These are phyloP conservation scores for Nothobranchius kuhntae DNA, from an alignment of 2,113 vertebrate species.

Conservation along the genomic window DNA sequence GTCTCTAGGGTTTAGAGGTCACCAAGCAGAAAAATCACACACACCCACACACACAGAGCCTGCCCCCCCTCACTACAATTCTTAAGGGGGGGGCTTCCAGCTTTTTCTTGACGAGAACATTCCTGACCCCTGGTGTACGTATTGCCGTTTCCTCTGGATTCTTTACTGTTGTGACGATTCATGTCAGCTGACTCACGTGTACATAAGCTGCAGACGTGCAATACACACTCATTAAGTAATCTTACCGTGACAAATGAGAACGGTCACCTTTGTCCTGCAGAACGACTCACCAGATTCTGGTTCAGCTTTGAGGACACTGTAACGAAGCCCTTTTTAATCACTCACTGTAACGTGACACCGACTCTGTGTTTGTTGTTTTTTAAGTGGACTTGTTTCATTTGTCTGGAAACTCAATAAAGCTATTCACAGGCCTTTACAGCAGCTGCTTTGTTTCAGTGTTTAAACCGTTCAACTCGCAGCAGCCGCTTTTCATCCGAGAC, in stretches of 20 bases:
- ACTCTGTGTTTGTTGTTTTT: slow-evolving; percentile 60
- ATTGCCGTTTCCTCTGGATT: slow-evolving; percentile 58
- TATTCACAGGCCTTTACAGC: slow-evolving; percentile 60
- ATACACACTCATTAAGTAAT: slow-evolving; percentile 81
- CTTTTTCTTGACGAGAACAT: slow-evolving; percentile 74
- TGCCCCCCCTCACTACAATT: slow-evolving; percentile 2
- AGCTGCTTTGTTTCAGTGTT: neutral
- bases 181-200: slow-evolving; percentile 73
- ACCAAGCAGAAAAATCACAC: neutral
- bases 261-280: slow-evolving; percentile 61
- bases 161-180: slow-evolving; percentile 65
- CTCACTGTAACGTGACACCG: slow-evolving; percentile 66
- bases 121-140: slow-evolving; percentile 69
- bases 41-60: slow-evolving; percentile 45
- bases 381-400: slow-evolving; percentile 74
- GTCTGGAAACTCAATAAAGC: slow-evolving; percentile 79
- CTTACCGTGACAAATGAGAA: slow-evolving; percentile 80
- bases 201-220: slow-evolving; percentile 81
- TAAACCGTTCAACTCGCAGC: too few species aligned
- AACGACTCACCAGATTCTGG: slow-evolving; percentile 53
- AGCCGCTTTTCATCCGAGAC: too few species aligned
- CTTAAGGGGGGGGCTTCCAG: neutral
- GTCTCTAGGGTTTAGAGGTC: neutral
- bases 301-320: slow-evolving; percentile 64
- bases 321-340: slow-evolving; percentile 54